Percentiles rank a stretch among this genome's conserved stretches.
These are phyloP conservation scores for Mormyrops attenuatus DNA, from an alignment of 2,797 vertebrate species.

Conservation along the genomic window DNA sequence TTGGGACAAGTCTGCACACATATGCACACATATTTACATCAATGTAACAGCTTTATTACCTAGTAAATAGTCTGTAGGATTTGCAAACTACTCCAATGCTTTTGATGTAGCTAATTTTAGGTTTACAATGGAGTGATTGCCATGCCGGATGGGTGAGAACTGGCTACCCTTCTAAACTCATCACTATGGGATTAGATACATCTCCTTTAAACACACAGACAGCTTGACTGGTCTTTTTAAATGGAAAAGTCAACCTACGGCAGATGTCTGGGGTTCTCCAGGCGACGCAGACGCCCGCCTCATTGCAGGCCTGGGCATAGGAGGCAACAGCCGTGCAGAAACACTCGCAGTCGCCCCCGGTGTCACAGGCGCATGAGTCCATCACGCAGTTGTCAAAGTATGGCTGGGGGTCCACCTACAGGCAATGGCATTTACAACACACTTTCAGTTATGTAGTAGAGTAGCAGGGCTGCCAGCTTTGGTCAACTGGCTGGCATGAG, in stretches of 20 bases:
- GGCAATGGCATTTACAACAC: neutral
- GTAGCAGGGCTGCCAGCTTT: neutral
- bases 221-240: neutral
- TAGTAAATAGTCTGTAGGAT: neutral
- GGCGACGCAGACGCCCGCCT: constrained; percentile 59
- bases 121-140: neutral
- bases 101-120: neutral
- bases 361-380: constrained; percentile 71
- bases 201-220: neutral
- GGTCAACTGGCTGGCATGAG: neutral
- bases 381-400: constrained; percentile 68
- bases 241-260: constrained; percentile 55
- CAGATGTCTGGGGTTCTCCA: constrained; percentile 74
- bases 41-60: neutral
- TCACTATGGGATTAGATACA: neutral
- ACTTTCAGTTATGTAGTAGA: neutral
- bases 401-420: constrained; percentile 52
- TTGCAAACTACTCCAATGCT: neutral
- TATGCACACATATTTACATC: neutral
- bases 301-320: constrained; percentile 72
- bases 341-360: constrained; percentile 75
- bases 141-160: neutral
- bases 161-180: neutral
- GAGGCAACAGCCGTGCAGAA: constrained; percentile 71
- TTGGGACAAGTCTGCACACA: neutral